A percentile compares a stretch with the other conserved stretches of the same genome.
phyloP scores from a whole-genome alignment of 1,140 invertebrate genomes.

The Pogonus chalceus region DNA sequence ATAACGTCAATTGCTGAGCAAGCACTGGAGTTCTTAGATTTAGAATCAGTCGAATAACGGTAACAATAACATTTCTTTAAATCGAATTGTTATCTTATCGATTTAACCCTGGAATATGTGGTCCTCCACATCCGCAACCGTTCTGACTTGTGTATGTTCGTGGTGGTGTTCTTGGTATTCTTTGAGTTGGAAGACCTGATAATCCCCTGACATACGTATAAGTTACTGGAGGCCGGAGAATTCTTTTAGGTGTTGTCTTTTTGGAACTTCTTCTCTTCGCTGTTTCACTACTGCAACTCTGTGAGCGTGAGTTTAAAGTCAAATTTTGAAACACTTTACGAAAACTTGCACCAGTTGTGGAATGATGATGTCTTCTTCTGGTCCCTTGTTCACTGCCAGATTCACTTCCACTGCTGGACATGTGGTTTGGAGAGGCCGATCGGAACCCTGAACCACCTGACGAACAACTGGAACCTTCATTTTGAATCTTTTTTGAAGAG shows the following conservation, averaged over 20 bases:
- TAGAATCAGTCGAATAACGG: too few species aligned
- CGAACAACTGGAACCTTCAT: slow-evolving; percentile 18
- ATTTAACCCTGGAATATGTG: slow-evolving; percentile 31
- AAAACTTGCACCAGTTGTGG: slow-evolving; percentile 48
- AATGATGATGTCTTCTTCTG: slow-evolving; percentile 46
- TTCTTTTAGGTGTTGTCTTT: slow-evolving; percentile 54
- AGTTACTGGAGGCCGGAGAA: slow-evolving; percentile 59
- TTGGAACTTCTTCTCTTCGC: slow-evolving; percentile 33
- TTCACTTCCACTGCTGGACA: slow-evolving; percentile 27
- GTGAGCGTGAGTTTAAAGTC: slow-evolving; percentile 48
- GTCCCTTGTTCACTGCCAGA: slow-evolving; percentile 25
- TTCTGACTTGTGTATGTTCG: slow-evolving; percentile 29
- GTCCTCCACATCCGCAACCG: slow-evolving; percentile 28
- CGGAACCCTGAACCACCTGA: slow-evolving; percentile 25
- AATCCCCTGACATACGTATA: slow-evolving; percentile 69
- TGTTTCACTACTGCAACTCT: slow-evolving; percentile 46
- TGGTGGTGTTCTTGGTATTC: slow-evolving; percentile 49
- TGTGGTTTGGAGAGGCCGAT: slow-evolving; percentile 47
- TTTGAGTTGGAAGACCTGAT: slow-evolving; percentile 66
- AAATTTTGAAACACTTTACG: slow-evolving; percentile 59
- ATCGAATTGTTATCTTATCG: too few species aligned
- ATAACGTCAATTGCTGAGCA: too few species aligned
- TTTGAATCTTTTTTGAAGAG: slow-evolving; percentile 31
- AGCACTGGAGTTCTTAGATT: too few species aligned
- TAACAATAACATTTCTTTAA: too few species aligned